Evolutionary conservation across 2,113 vertebrate species (phyloP).

Genomic region (Apeltes quadracus): DNA sequence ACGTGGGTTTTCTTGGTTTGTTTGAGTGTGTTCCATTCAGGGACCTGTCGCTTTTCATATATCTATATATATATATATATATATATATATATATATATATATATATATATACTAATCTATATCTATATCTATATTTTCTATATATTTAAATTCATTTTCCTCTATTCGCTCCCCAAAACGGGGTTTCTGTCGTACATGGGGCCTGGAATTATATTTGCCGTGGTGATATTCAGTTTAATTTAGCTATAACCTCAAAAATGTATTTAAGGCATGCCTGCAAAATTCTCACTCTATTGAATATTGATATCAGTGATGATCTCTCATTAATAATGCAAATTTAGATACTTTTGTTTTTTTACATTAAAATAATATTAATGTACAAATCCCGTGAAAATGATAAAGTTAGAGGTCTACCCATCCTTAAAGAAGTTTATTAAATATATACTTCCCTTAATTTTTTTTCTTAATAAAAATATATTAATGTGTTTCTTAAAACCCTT

Average conservation of each 20-base stretch:
- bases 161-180: not conserved
- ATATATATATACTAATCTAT: too few species aligned
- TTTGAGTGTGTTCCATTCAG: not conserved
- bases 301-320: not conserved
- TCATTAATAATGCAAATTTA: not conserved
- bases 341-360: not conserved
- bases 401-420: not conserved
- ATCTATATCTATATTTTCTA: not conserved
- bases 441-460: not conserved
- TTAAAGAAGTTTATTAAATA: not conserved
- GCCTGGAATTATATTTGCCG: not conserved
- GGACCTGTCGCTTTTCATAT: not conserved
- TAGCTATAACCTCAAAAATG: not conserved
- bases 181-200: not conserved
- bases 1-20: not conserved
- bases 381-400: not conserved
- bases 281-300: not conserved
- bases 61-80: not conserved
- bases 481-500: not conserved
- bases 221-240: not conserved
- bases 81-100: too few species aligned
- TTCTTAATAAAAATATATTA: not conserved
- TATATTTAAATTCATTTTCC: not conserved
- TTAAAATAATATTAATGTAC: conserved; percentile 6
- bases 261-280: not conserved